Conservation (phyloP, 2,113 vertebrate genomes). For the Apistogramma diplotaenia region DNA sequence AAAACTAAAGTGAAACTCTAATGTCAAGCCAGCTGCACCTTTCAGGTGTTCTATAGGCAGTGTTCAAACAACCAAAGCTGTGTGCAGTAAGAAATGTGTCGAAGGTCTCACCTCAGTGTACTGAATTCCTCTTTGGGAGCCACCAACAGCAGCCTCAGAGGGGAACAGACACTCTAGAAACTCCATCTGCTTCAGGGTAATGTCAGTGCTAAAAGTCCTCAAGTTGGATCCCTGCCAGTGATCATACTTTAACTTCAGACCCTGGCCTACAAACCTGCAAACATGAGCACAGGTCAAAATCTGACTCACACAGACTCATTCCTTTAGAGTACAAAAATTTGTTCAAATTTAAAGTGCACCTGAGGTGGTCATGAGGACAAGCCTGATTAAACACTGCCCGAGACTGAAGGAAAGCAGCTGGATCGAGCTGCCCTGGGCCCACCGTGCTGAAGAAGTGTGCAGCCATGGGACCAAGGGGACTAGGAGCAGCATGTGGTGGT, state of each 20-base stretch:
- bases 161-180: constrained; percentile 93
- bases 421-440: constrained; percentile 78
- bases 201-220: constrained; percentile 84
- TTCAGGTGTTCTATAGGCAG: not conserved
- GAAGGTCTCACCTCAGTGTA: constrained; percentile 87
- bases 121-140: constrained; percentile 78
- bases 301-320: not conserved
- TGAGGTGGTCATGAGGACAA: constrained; percentile 95
- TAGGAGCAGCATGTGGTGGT: constrained; percentile 85
- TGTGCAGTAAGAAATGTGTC: not conserved
- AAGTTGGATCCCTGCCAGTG: constrained; percentile 86
- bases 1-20: constrained; percentile 19
- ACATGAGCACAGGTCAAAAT: constrained; percentile 3
- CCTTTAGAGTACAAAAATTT: not conserved
- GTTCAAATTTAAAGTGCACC: constrained; percentile 71
- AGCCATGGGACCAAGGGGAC: constrained; percentile 87
- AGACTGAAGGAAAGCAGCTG: constrained; percentile 83
- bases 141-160: constrained; percentile 77
- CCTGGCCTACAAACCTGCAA: constrained; percentile 87
- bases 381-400: constrained; percentile 88
- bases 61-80: not conserved
- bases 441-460: constrained; percentile 87
- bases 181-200: constrained; percentile 87
- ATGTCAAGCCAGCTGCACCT: not conserved
- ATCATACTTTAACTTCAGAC: constrained; percentile 88